Base-by-base conservation (phyloP, 1,140 invertebrate species). In the Heliconius melpomene region DNA sequence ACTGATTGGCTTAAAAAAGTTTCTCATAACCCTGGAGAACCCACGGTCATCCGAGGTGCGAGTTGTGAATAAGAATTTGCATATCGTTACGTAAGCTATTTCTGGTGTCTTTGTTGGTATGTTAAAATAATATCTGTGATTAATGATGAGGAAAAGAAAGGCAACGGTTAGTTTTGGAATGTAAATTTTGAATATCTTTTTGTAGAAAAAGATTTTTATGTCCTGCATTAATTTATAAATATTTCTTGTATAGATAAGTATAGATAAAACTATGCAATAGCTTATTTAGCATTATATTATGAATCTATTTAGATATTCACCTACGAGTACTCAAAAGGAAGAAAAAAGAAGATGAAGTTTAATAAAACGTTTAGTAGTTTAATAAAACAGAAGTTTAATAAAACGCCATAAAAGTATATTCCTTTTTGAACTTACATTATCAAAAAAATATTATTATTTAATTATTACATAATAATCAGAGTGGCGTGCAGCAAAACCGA, bases 1-100 rank as follows among this genome's bases (percentile, higher is more conserved):
- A 92, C 92, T 91, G 92, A 93, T 93, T 90, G 83, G 84, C 79
- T 84, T 77, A 81, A 78, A 66, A 83, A 81, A 87, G 82, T 84
- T 90, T 93, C 87, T 89, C 87, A 88, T 83, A 82, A 79, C 80
- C 81, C 80, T 78, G 79, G 79, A 83, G 83, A 83, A 86, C 82
- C 85, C 85, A 82, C 84, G 88, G 89, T 87, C 90, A 91, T 87
- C 85, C 80, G 83, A 85, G 78, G 82, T 79, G 81, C 60, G 60
- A 66, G 26, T 66, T 74, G 79, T 88, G 86, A 82, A 85, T 84
- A 85, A 83, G 60, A 74, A 85, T 87, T 88, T 86, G 82, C 82
- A 83, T 83, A 83, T 81, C 75, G 77, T 85, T 84, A 84, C 79
- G 81, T 84, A 83, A 81, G 80, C 78, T 83, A 80, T 87, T 88